Base-by-base conservation (phyloP, 2,888 invertebrate genomes). In the Ichneumon xanthorius region DNA sequence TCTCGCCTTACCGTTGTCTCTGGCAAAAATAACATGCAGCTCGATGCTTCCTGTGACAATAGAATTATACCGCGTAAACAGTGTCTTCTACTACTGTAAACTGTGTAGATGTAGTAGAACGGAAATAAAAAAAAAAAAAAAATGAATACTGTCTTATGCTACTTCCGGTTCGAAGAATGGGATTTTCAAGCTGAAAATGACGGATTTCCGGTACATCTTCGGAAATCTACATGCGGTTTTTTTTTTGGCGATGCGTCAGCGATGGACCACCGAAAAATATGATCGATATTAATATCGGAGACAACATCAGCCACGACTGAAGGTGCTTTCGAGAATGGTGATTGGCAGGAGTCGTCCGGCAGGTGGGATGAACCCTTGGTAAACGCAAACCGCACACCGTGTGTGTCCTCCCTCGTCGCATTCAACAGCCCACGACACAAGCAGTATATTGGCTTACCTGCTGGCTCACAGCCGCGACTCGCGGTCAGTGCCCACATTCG, bases 391-490 rank as follows among this genome's bases (percentile, higher is more conserved):
- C 85, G 67, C 85, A 76, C 45, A 30, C 73, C 55, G 77, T 63
- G 77, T 78, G 75, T 73, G 40, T 77, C 50, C 14, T 53, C 53
- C 65, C 33, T 22, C 55, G 68, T 65, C 45, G 80, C 67, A 73
- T 73, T 53, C 76, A 68, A 76, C 48, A 67, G 45, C 45, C 45
- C 77, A 58, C 80, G 53, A 61, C 77, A 77, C 85, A 80, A 82
- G 63, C 75, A 77, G 76, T 77, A 82, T 85, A 80, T 85, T 73
- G 82, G 85, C 82, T 80, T 73, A 82, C 85, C 76, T 82, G 80
- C 68, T 80, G 67, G 76, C 37, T 85, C 80, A 53, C 82, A 85
- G 80, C 80, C 80, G 76, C 58, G 71, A 71, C 75, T 45, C 63
- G 75, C 55, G 78, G 85, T 82, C 76, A 68, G 68, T 75, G 0